Evolutionary conservation across 2,888 invertebrate genomes (phyloP).

Genomic region (Andrena fulva): DNA sequence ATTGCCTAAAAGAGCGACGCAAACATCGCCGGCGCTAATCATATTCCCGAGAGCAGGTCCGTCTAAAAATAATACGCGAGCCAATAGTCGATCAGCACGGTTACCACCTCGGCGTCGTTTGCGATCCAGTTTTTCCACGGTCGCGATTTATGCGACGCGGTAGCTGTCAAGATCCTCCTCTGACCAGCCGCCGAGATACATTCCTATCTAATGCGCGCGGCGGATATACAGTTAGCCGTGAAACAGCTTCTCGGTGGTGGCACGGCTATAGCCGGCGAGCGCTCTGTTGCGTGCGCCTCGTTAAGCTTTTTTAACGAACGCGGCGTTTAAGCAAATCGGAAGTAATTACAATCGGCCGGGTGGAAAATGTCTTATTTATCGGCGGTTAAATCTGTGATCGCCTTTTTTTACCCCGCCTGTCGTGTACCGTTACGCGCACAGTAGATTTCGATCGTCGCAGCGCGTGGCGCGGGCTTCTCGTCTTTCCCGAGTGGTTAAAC

Average conservation of each 20-base stretch:
- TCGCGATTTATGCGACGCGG: conserved; percentile 21
- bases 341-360: conserved; percentile 8
- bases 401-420: no score
- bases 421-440: no score
- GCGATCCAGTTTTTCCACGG: conserved; percentile 41
- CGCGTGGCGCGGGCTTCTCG: no score
- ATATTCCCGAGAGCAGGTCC: conserved; percentile 23
- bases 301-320: conserved; percentile 29
- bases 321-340: conserved; percentile 37
- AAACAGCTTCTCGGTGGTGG: conserved; percentile 7
- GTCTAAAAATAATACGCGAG: conserved; percentile 27
- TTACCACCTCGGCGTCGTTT: conserved; percentile 12
- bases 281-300: conserved; percentile 22
- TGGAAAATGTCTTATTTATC: conserved; percentile 35
- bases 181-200: not conserved
- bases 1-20: conserved; percentile 10
- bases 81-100: conserved; percentile 34
- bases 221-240: conserved; percentile 30
- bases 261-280: conserved; percentile 10
- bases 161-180: conserved; percentile 3
- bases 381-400: not conserved
- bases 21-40: conserved; percentile 27
- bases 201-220: conserved; percentile 2
- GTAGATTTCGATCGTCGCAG: no score
- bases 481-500: no score